Base-by-base conservation (phyloP, 2,113 vertebrate species). In the Telmatochromis brichardi region DNA sequence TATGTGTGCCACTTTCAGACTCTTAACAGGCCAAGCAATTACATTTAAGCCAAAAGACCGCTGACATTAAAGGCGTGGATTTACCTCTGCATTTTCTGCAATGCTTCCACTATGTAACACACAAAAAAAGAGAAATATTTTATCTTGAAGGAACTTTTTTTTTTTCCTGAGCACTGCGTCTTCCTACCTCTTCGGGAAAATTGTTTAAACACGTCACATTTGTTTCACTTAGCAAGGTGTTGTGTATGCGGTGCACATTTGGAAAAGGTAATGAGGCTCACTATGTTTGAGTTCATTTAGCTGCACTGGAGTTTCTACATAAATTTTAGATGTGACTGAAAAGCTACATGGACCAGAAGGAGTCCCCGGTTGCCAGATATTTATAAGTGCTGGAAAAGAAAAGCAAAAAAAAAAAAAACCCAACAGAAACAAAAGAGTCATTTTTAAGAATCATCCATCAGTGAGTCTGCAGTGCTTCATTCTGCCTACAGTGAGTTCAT, bases 241-340 rank as follows among this genome's bases (percentile, higher is more conserved):
- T 82, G 54, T 50, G 42, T 19, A 15, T 58, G 51, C 9, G 9
- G 57, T n/a, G 4, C 54, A 40, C 73, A 15, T 82, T 84, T 50
- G 76, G 10, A 33, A 86, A 37, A 53, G 58, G 31, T 58, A n/a
- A 81, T 47, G 68, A 82, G 19, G 51, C 60, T 28, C 33, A n/a
- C 31, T 73, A 12, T 19, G 33, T 83, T 81, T 83, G 58, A 90
- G 79, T 81, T 89, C 45, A 90, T 89, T 89, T 79, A 63, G 68
- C 68, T 28, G 40, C 68, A 76, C 40, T 28, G 68, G 26, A 45
- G 68, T 47, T 76, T 76, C 40, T 47, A 19, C 40, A 76, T 76
- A 76, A 47, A 76, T 76, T 76, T 76, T 76, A 47, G 71, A 76
- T 76, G 42, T 76, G 71, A 47, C 71, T 28, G 23, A 47, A 73